phyloP scores from a whole-genome alignment of 1,140 invertebrate species.

The Drosophila melanica region DNA sequence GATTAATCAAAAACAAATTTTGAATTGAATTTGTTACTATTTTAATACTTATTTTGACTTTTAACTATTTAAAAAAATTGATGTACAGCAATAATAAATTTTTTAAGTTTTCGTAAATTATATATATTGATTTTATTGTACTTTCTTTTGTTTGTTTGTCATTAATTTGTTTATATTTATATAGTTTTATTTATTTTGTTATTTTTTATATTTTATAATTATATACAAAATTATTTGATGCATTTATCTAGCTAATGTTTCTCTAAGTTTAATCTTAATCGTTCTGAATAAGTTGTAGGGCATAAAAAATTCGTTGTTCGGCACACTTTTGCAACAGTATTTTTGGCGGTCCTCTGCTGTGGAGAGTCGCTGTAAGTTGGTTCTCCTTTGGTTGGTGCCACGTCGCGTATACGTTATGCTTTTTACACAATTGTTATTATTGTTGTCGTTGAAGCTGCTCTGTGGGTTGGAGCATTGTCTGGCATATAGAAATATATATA shows the following conservation, averaged over 20 bases:
- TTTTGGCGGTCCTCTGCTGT: conserved; percentile 11
- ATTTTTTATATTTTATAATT: no score
- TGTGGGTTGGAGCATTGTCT: conserved; percentile 16
- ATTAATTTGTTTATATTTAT: neutral
- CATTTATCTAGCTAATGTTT: no score
- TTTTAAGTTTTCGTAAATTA: no score
- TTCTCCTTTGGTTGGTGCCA: conserved; percentile 44
- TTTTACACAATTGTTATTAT: conserved; percentile 64
- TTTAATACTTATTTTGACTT: no score
- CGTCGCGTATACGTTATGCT: conserved; percentile 76
- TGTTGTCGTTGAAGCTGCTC: conserved; percentile 38
- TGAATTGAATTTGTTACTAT: no score
- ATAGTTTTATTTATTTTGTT: neutral
- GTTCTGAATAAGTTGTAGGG: conserved; percentile 6
- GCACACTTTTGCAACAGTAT: conserved; percentile 11
- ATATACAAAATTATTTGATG: no score
- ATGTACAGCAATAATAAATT: no score
- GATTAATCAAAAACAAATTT: no score
- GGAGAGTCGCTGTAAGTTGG: conserved; percentile 6
- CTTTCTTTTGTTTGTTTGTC: no score
- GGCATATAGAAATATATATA: conserved; percentile 39
- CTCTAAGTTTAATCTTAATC: neutral
- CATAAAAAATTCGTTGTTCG: conserved; percentile 9
- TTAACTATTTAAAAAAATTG: no score
- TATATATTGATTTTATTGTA: no score